Base-by-base conservation (phyloP, 2,888 invertebrate species). In the Dichetophora obliterata region DNA sequence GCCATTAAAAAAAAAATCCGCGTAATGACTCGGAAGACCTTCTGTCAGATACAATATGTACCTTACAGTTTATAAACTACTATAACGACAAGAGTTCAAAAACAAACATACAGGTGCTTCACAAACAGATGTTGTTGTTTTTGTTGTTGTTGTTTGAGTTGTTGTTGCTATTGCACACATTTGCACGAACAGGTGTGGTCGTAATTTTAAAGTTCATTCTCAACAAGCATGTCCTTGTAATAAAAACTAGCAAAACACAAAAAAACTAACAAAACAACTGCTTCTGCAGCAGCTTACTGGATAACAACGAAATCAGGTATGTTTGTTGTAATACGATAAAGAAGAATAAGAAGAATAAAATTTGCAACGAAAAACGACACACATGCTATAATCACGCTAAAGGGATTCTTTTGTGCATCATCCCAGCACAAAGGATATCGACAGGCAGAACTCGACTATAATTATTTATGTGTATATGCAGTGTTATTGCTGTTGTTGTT, bases 161-260 rank as follows among this genome's bases (percentile, higher is more conserved):
- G 48, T 16, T 59, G 72, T 8, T 72, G 24, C n/a, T 59, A 22
- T 43, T 27, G 24, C 59, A 71, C 71, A 71, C 61, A 63, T 57
- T 22, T 37, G 24, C 31, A 68, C 66, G 69, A 74, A 70, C 77
- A 77, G 77, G 77, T 77, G 77, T 77, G 77, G 77, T 74, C 77
- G 77, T 73, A 52, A 63, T 52, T 61, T 69, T 73, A 74, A 74
- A 77, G 74, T 77, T 77, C 77, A 77, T 74, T 61, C 54, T 74
- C 73, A 77, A 63, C 74, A 74, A 61, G 75, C 48, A 66, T 77
- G 80, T 78, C 80, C 80, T 80, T 80, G 80, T 77, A 77, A 78
- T 75, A 37, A 73, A 76, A 77, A 79, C 66, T 76, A 75, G 74
- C 78, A 78, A 9, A 48, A 48, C 19, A 68, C 11, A 52, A 48